phyloP scores from a whole-genome alignment of 2,888 invertebrate species.

The Leucania comma region DNA sequence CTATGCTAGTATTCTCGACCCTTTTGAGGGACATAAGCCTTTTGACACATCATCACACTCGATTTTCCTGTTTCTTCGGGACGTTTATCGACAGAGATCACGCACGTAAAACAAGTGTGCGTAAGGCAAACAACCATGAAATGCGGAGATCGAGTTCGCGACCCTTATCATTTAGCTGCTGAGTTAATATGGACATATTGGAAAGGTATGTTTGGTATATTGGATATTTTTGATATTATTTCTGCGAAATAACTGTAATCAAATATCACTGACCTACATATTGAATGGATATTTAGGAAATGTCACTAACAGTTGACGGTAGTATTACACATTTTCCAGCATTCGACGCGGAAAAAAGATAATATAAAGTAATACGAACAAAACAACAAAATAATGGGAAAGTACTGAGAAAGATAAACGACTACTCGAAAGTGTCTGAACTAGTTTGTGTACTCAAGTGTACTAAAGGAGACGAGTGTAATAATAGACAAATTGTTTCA shows the following conservation, averaged over 20 bases:
- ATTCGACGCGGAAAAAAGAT: background rate
- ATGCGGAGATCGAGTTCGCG: conserved; percentile 23
- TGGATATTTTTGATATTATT: conserved; percentile 4
- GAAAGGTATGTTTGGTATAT: conserved; percentile 1
- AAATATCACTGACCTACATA: background rate
- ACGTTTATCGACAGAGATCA: conserved; percentile 34
- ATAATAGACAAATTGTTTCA: conserved; percentile 20
- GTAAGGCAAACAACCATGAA: conserved; percentile 25
- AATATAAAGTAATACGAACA: background rate
- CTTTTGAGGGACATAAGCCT: conserved; percentile 11
- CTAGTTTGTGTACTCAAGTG: conserved; percentile 18
- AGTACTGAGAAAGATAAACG: background rate
- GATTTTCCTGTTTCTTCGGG: conserved; percentile 30
- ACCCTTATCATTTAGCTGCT: conserved; percentile 41
- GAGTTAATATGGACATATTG: conserved; percentile 9
- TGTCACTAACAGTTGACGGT: background rate
- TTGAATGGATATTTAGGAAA: conserved; percentile 1
- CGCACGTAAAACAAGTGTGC: conserved; percentile 35
- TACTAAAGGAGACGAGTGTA: conserved; percentile 15
- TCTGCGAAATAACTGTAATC: background rate
- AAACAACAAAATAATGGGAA: conserved; percentile 14
- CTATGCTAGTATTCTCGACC: conserved; percentile 17
- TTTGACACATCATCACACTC: conserved; percentile 30
- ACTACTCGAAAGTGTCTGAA: conserved; percentile 3
- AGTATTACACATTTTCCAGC: background rate